Percentiles rank a stretch among this genome's conserved stretches.
Conservation (phyloP, 2,888 invertebrate genomes). For the Linyphia triangularis region DNA sequence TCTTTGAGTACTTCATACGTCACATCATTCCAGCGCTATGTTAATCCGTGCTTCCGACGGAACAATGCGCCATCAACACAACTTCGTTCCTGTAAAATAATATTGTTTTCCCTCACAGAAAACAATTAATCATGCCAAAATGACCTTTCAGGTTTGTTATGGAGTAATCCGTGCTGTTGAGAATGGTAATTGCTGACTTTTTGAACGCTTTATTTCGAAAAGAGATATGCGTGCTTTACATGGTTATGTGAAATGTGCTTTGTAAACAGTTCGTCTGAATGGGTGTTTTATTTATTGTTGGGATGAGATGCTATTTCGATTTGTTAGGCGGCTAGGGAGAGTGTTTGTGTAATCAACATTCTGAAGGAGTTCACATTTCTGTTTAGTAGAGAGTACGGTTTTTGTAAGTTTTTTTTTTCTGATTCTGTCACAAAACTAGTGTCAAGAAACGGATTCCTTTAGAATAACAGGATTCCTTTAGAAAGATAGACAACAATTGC, state of each 20-base stretch:
- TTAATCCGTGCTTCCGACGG: not conserved
- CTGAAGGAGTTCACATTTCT: not conserved
- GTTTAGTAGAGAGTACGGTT: no score
- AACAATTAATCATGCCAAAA: not conserved
- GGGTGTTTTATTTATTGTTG: no score
- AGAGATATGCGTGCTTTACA: not conserved
- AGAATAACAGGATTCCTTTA: no score
- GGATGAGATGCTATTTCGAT: no score
- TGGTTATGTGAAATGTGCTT: not conserved
- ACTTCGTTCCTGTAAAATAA: not conserved
- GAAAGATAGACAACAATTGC: no score
- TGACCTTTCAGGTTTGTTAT: not conserved
- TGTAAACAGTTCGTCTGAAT: not conserved
- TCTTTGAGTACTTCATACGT: not conserved
- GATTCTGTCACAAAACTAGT: no score
- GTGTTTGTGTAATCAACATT: no score
- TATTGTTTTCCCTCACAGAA: not conserved
- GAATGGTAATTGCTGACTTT: not conserved
- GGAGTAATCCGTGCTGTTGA: not conserved
- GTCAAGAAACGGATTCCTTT: no score
- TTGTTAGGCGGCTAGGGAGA: no score
- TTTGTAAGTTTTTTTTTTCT: no score
- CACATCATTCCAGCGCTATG: not conserved
- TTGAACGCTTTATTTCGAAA: not conserved
- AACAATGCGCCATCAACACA: not conserved